phyloP scores from a whole-genome alignment of 2,797 vertebrate genomes.

The Anguilla anguilla region DNA sequence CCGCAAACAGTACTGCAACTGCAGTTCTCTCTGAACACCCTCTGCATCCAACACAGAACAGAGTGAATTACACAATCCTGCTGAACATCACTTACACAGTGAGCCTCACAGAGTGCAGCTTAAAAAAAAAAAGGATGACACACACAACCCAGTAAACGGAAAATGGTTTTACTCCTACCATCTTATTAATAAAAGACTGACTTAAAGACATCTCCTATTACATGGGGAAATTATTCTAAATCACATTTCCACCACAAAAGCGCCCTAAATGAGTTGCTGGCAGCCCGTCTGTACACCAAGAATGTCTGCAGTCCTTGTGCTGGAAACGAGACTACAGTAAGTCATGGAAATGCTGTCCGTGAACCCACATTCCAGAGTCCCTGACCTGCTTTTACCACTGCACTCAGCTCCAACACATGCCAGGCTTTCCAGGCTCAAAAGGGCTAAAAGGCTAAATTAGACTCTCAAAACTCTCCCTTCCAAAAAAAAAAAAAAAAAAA shows the following conservation, averaged over 20 bases:
- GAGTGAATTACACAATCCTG: neutral
- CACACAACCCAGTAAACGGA: neutral
- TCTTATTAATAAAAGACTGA: constrained; percentile 11
- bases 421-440: no score
- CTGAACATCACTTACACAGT: neutral
- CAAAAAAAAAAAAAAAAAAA: neutral
- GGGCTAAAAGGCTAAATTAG: neutral
- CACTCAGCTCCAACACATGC: neutral
- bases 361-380: constrained; percentile 16
- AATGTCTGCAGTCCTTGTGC: neutral
- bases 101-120: neutral
- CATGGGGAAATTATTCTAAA: constrained; percentile 11
- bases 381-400: neutral
- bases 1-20: neutral
- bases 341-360: neutral
- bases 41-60: neutral
- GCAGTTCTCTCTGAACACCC: neutral
- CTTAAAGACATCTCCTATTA: constrained; percentile 8
- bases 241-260: constrained; percentile 17
- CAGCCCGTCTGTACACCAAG: neutral
- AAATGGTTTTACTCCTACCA: neutral
- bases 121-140: neutral
- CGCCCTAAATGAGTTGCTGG: neutral
- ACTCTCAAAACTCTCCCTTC: neutral
- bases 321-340: neutral